These are phyloP conservation scores for Thereva nobilitata DNA, from an alignment of 2,888 invertebrate species.

Conservation along the genomic window DNA sequence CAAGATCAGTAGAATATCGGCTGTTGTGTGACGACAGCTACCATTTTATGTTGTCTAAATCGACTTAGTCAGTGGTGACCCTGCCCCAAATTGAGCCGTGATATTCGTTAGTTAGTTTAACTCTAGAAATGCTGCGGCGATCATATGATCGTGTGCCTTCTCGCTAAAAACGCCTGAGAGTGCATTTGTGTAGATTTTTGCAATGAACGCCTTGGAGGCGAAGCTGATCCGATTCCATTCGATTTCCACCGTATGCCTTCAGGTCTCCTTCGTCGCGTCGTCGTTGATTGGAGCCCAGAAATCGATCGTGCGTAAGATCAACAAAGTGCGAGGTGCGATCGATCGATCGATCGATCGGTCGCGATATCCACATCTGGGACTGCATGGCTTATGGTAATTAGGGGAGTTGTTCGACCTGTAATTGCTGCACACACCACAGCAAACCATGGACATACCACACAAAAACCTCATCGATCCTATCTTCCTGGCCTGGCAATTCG, in stretches of 20 bases:
- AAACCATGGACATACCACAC: no score
- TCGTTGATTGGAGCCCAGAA: slow-evolving; percentile 24
- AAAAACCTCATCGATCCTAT: no score
- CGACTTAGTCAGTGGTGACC: slow-evolving; percentile 1
- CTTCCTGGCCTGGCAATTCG: no score
- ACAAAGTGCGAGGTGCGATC: not conserved
- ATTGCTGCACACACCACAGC: slow-evolving; percentile 16
- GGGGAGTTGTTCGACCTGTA: slow-evolving; percentile 31
- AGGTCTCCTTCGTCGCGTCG: slow-evolving; percentile 18
- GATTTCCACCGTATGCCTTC: slow-evolving; percentile 29
- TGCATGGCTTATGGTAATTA: slow-evolving; percentile 33
- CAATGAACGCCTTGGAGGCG: not conserved
- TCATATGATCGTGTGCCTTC: not conserved
- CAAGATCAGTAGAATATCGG: no score
- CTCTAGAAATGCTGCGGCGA: slow-evolving; percentile 7
- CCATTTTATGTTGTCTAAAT: no score
- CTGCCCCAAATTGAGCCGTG: slow-evolving; percentile 20
- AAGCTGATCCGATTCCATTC: slow-evolving; percentile 15
- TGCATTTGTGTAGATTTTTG: no score
- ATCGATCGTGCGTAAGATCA: slow-evolving; percentile 11
- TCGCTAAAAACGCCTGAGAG: no score
- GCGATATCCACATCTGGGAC: not conserved
- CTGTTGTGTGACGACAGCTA: no score
- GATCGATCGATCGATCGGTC: not conserved
- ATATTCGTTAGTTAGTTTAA: slow-evolving; percentile 4